Evolutionary conservation across 2,113 vertebrate genomes (phyloP).

Genomic region (Ameiurus melas): DNA sequence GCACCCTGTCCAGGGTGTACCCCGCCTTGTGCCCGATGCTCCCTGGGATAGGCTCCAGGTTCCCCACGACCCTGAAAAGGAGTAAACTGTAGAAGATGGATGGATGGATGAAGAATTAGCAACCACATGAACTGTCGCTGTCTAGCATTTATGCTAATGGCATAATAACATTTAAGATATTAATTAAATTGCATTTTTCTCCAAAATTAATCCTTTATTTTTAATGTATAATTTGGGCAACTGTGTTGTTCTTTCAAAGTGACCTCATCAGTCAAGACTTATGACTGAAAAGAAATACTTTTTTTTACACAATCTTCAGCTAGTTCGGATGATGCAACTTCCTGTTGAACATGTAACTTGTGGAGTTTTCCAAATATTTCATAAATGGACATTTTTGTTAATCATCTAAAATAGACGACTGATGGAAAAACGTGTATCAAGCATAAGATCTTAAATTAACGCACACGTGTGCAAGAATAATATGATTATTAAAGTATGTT

Average conservation of each 20-base stretch:
- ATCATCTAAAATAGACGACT: too few species aligned
- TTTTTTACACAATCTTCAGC: neutral
- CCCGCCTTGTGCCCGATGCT: too few species aligned
- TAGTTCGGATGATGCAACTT: too few species aligned
- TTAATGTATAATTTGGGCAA: neutral
- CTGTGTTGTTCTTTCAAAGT: neutral
- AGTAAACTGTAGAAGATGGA: too few species aligned
- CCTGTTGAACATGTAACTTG: neutral
- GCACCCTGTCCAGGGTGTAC: too few species aligned
- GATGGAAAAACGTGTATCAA: neutral
- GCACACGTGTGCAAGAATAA: neutral
- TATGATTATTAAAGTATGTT: neutral
- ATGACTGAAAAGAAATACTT: neutral
- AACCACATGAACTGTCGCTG: neutral
- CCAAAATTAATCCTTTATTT: neutral
- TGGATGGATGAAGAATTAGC: neutral
- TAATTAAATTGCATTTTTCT: neutral
- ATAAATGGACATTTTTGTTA: too few species aligned
- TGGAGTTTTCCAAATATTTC: neutral
- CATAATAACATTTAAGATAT: neutral
- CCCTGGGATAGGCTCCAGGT: too few species aligned
- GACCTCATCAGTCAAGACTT: neutral
- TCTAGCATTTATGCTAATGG: neutral
- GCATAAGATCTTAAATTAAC: neutral
- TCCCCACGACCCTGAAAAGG: too few species aligned